Evolutionary conservation across 2,113 vertebrate genomes (phyloP).

Genomic region (Gallinago media): DNA sequence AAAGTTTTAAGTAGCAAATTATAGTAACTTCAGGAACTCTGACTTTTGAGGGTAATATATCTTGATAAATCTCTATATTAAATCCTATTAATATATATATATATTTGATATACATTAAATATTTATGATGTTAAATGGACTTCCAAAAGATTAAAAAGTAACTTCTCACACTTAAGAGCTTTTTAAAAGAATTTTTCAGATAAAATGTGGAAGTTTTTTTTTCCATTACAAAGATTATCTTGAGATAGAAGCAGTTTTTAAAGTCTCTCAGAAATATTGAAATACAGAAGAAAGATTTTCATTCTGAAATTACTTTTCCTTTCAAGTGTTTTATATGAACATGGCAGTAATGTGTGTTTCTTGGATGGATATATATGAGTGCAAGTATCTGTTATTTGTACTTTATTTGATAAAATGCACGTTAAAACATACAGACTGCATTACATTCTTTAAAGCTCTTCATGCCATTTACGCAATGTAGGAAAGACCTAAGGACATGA

Average conservation of each 20-base stretch:
- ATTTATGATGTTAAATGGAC: neutral
- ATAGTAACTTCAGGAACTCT: neutral
- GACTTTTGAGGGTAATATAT: neutral
- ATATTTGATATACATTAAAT: neutral
- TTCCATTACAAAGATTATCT: neutral
- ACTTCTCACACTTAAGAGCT: neutral
- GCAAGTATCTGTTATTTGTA: neutral
- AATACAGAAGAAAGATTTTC: neutral
- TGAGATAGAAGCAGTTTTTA: neutral
- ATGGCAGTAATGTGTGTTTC: neutral
- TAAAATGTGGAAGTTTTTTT: neutral
- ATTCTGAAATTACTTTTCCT: neutral
- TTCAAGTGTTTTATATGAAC: neutral
- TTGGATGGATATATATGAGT: neutral
- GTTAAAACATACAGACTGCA: neutral
- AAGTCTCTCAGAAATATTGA: neutral
- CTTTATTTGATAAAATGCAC: neutral
- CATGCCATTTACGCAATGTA: neutral
- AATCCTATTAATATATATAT: neutral
- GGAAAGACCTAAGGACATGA: neutral
- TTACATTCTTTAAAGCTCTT: neutral
- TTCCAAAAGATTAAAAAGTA: neutral
- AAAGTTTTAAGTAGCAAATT: neutral
- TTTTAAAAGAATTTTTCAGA: neutral
- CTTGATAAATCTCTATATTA: neutral